Percentiles rank a stretch among this genome's conserved stretches.
These are phyloP conservation scores for Rallus crepitans DNA, from an alignment of 2,797 vertebrate species.

Conservation along the genomic window DNA sequence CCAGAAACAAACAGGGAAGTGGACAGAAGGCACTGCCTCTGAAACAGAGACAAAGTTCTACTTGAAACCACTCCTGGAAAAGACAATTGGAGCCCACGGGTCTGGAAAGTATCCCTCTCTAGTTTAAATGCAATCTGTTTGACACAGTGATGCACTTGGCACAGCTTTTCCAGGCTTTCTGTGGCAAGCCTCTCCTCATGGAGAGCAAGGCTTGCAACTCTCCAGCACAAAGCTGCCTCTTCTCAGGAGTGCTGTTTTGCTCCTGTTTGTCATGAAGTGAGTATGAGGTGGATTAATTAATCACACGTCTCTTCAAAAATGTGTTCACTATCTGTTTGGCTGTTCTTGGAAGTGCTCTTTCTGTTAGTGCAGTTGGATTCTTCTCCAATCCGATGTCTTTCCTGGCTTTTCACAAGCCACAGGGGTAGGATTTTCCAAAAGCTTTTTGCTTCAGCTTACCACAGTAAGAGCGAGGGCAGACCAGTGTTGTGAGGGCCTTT, in stretches of 20 bases:
- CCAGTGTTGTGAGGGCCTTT: neutral
- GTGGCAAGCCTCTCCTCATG: neutral
- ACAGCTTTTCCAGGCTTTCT: neutral
- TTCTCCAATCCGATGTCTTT: neutral
- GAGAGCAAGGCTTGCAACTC: neutral
- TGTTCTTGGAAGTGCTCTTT: neutral
- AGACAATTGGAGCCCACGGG: neutral
- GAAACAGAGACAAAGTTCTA: neutral
- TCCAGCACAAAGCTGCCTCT: neutral
- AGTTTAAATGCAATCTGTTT: rapidly evolving
- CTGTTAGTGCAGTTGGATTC: neutral
- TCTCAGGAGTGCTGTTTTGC: neutral
- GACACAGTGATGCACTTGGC: rapidly evolving
- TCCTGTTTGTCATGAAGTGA: neutral
- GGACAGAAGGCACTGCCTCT: neutral
- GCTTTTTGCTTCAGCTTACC: neutral
- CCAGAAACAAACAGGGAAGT: neutral
- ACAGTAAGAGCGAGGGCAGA: neutral
- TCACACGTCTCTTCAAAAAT: neutral
- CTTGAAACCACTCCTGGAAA: neutral
- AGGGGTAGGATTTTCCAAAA: neutral
- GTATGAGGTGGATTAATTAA: neutral
- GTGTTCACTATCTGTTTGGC: neutral
- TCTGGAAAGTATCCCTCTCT: neutral
- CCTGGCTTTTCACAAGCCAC: neutral